These are phyloP conservation scores for Ceratosolen solmsi DNA, from an alignment of 1,140 invertebrate genomes.

Conservation along the genomic window DNA sequence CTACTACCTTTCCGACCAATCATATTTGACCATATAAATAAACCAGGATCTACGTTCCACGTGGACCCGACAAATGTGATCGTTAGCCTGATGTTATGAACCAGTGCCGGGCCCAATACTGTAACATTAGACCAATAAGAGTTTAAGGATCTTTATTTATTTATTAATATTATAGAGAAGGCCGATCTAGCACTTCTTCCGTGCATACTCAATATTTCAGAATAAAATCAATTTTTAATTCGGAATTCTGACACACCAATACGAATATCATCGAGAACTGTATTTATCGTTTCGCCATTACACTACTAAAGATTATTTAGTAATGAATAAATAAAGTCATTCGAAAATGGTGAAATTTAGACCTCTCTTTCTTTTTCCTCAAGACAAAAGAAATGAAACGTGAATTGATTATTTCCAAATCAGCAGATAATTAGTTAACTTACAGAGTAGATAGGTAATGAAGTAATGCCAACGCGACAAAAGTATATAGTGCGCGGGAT, in stretches of 20 bases:
- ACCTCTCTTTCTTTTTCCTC: slow-evolving; percentile 41
- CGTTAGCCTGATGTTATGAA: slow-evolving; percentile 14
- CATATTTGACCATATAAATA: slow-evolving; percentile 12
- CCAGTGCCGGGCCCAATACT: slow-evolving; percentile 23
- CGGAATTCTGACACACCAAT: neutral
- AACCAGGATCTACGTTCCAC: neutral
- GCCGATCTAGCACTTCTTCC: neutral
- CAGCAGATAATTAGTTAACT: slow-evolving; percentile 38
- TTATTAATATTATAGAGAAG: slow-evolving; percentile 1
- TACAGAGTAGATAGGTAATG: slow-evolving; percentile 46
- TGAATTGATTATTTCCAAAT: slow-evolving; percentile 46
- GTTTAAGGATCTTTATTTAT: neutral
- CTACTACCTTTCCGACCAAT: slow-evolving; percentile 23
- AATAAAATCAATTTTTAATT: slow-evolving; percentile 1
- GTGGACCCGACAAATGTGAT: neutral
- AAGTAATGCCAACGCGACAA: slow-evolving; percentile 12
- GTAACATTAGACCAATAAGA: slow-evolving; percentile 15
- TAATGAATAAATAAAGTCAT: neutral
- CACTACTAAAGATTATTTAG: neutral
- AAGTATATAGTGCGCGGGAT: slow-evolving; percentile 7
- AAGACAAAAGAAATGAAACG: slow-evolving; percentile 22
- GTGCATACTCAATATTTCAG: neutral
- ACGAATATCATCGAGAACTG: neutral
- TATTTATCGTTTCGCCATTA: neutral
- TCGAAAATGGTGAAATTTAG: neutral